Base-by-base conservation (phyloP, 2,888 invertebrate genomes). In the Marronus borbonicus region DNA sequence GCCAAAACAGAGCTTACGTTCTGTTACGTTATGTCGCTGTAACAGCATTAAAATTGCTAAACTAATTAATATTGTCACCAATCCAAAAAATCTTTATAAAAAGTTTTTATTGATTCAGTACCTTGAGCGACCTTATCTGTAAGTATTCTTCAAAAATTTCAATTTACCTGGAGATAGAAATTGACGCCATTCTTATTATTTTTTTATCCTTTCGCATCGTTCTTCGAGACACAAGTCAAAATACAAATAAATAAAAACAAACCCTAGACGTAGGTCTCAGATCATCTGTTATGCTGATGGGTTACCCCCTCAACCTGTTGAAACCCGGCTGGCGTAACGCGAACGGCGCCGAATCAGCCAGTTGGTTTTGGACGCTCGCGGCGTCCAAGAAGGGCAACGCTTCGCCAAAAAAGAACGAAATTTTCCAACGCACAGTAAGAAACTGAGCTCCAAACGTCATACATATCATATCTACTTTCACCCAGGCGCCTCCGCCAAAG, bases 301-400 rank as follows among this genome's bases (percentile, higher is more conserved):
- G 60, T 58, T 58, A 20, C 81, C 84, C 84, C 84, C 86, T 82
- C 86, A 87, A 87, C 87, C 87, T 87, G 87, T 87, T 87, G 87
- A 87, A 85, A 85, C 85, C 86, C 82, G 85, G 84, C 58, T 72
- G 72, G 80, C 79, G 81, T 76, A 28, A 80, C 77, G 80, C 77
- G 80, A 80, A 80, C 82, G 83, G 80, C 82, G 83, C 80, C 80
- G 80, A 80, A 81, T 80, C 81, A 80, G 76, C 81, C 82, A 83
- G 83, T 83, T 81, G 58, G 80, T 83, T 82, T 82, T 80, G 82
- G 81, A 82, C 82, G 83, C 83, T 82, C 80, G 76, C 81, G 78
- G 77, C 81, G 79, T 80, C 81, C 81, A 64, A 69, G 49, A 58
- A 58, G 31, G 55, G 60, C 72, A 60, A 68, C 66, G 49, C 17